Conservation (phyloP, 1,140 invertebrate genomes). For the Apolygus lucorum region DNA sequence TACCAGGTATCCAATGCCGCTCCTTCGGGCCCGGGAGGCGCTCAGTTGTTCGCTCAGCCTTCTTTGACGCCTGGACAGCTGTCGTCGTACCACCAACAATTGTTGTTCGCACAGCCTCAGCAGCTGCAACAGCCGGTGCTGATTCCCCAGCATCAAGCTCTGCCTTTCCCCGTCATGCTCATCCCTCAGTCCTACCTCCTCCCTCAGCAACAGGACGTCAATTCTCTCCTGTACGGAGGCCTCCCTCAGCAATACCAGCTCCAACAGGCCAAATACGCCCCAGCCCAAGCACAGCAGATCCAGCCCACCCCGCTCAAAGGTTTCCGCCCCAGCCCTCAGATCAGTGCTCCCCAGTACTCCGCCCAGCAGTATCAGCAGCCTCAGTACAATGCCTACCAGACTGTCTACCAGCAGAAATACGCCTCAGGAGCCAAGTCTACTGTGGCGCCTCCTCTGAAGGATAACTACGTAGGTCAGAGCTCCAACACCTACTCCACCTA, state of each 20-base stretch:
- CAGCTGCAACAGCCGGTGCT: slow-evolving; percentile 2
- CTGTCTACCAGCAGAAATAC: slow-evolving; percentile 18
- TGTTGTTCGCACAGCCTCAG: neutral
- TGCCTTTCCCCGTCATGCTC: slow-evolving; percentile 17
- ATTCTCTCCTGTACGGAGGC: neutral
- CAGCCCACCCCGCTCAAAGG: neutral
- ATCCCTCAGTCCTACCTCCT: slow-evolving; percentile 17
- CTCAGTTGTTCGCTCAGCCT: slow-evolving; percentile 18
- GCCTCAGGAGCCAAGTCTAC: slow-evolving; percentile 4
- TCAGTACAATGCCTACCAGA: slow-evolving; percentile 15
- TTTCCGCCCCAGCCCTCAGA: slow-evolving; percentile 16
- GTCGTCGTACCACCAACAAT: slow-evolving; percentile 1
- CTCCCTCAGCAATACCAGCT: neutral
- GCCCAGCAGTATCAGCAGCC: neutral
- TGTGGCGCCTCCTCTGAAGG: slow-evolving; percentile 18
- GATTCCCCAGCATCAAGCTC: slow-evolving; percentile 14
- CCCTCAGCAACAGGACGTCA: slow-evolving; percentile 16
- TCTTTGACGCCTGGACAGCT: neutral
- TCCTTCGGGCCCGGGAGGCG: neutral
- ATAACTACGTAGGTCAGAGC: slow-evolving; percentile 17
- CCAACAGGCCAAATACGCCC: slow-evolving; percentile 7
- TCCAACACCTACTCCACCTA: neutral
- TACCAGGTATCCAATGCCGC: neutral
- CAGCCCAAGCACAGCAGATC: slow-evolving; percentile 2
- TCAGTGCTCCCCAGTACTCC: neutral